These are phyloP conservation scores for Charadrius vociferus DNA, from an alignment of 2,113 vertebrate genomes.

Conservation along the genomic window DNA sequence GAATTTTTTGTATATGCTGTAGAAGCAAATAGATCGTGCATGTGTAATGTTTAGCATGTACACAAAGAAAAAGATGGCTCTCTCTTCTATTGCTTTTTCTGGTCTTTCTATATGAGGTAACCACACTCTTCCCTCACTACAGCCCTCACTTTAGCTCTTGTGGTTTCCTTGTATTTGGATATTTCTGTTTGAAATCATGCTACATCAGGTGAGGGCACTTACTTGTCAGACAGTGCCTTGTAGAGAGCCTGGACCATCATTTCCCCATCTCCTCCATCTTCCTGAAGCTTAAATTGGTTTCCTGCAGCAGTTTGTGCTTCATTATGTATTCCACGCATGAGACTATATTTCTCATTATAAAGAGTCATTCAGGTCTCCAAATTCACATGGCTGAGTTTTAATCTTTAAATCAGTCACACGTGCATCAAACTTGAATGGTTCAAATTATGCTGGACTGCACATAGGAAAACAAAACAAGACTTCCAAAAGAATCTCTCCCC, in stretches of 20 bases:
- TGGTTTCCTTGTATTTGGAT: not conserved
- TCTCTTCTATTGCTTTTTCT: not conserved
- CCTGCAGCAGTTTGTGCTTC: not conserved
- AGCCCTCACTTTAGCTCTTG: not conserved
- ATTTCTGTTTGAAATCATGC: not conserved
- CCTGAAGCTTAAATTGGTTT: not conserved
- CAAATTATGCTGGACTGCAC: not conserved
- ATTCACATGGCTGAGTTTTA: not conserved
- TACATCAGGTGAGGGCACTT: not conserved
- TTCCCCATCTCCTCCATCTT: not conserved
- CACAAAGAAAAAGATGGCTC: not conserved
- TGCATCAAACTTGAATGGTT: not conserved
- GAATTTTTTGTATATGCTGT: fast-evolving
- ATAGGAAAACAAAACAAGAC: not conserved
- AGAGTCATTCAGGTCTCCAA: not conserved
- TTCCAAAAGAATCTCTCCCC: not conserved
- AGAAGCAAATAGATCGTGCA: not conserved
- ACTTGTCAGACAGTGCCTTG: not conserved
- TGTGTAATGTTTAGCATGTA: not conserved
- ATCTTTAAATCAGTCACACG: not conserved
- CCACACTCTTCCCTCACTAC: not conserved
- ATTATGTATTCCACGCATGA: not conserved
- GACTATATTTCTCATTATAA: not conserved
- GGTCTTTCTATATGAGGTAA: not conserved
- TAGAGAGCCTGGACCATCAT: not conserved